Percentiles rank a stretch among this genome's conserved stretches.
These are phyloP conservation scores for Plumapathes pennacea DNA, from an alignment of 92 coral and sea anemone genomes.

Conservation along the genomic window DNA sequence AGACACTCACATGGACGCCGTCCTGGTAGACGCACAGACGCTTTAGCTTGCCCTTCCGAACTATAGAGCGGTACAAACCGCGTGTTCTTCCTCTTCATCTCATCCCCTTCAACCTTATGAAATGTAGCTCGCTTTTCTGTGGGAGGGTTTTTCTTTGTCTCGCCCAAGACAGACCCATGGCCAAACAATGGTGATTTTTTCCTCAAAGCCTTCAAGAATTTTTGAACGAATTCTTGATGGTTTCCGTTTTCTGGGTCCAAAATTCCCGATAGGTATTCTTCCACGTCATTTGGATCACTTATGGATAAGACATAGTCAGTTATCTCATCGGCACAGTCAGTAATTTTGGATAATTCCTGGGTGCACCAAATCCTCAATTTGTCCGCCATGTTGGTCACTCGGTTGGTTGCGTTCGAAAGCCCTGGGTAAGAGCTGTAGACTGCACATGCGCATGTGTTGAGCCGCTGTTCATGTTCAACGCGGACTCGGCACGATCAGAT, in stretches of 20 bases:
- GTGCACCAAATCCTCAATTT: constrained; percentile 74
- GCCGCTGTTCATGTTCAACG: constrained; percentile 1
- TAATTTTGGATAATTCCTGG: constrained; percentile 72
- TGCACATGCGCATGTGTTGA: no score
- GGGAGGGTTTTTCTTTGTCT: no score
- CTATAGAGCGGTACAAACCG: constrained; percentile 88
- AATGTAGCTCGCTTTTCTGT: no score
- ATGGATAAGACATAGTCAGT: constrained; percentile 71
- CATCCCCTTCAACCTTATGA: no score
- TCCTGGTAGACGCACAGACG: constrained; percentile 90
- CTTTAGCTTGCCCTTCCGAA: constrained; percentile 85
- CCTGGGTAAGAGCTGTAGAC: no score
- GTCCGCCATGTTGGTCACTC: constrained; percentile 68
- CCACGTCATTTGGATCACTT: constrained; percentile 55
- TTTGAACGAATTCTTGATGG: constrained; percentile 53
- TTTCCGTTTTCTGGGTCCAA: constrained; percentile 54
- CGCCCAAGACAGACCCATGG: no score
- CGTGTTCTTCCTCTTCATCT: constrained; percentile 69
- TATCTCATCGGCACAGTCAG: constrained; percentile 75
- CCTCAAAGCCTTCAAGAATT: constrained; percentile 42
- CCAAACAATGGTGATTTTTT: no score
- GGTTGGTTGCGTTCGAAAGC: no score
- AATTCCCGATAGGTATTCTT: constrained; percentile 64
- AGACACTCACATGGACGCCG: constrained; percentile 95
- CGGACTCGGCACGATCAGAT: constrained; percentile 7